These are phyloP conservation scores for Epicampocera succincta DNA, from an alignment of 2,888 invertebrate genomes.

Conservation along the genomic window DNA sequence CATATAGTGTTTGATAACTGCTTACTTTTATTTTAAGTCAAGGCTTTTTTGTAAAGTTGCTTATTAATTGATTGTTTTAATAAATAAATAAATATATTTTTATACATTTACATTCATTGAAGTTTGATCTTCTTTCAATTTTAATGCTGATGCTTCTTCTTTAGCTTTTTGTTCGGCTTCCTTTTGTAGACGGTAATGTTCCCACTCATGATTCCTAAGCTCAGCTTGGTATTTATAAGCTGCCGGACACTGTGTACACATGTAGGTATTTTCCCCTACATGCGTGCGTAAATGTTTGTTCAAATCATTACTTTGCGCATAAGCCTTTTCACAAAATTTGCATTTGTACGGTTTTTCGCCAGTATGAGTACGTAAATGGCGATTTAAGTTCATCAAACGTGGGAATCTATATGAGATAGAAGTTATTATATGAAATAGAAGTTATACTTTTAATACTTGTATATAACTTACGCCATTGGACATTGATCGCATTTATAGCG, in stretches of 20 bases:
- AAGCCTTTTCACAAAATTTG: conserved; percentile 83
- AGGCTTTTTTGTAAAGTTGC: conserved; percentile 10
- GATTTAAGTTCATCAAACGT: conserved; percentile 83
- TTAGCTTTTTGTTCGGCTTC: conserved; percentile 56
- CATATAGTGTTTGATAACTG: too few species aligned
- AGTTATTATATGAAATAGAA: too few species aligned
- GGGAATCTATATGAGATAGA: too few species aligned
- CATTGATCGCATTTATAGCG: conserved; percentile 80
- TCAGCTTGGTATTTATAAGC: conserved; percentile 75
- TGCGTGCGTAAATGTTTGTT: conserved; percentile 82
- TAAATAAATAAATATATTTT: conserved; percentile 40
- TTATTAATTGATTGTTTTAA: conserved; percentile 8
- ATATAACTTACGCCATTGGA: conserved; percentile 74
- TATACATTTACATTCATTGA: conserved; percentile 46
- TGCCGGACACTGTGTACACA: conserved; percentile 78
- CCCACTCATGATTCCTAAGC: conserved; percentile 73
- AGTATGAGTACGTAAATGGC: conserved; percentile 84
- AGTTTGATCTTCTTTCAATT: conserved; percentile 55
- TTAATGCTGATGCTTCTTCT: conserved; percentile 51
- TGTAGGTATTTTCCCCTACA: conserved; percentile 83
- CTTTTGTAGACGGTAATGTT: conserved; percentile 73
- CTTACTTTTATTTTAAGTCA: too few species aligned
- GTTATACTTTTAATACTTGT: neutral
- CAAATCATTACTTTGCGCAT: conserved; percentile 81
- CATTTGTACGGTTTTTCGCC: conserved; percentile 83